phyloP scores from a whole-genome alignment of 2,888 invertebrate species.

The Panzeria rudis region DNA sequence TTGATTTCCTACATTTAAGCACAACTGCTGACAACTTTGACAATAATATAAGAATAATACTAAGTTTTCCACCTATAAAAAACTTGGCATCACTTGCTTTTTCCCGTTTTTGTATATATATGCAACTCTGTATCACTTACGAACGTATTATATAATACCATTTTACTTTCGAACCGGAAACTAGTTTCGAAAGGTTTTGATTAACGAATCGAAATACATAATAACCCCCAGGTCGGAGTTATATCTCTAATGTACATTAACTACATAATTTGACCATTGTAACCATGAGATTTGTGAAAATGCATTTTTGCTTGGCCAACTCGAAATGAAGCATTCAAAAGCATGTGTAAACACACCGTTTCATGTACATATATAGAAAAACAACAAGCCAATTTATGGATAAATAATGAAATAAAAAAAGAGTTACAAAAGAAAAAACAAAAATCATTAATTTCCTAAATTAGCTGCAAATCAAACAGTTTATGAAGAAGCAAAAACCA shows the following conservation, averaged over 20 bases:
- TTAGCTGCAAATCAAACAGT: constrained; percentile 53
- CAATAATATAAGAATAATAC: too few species aligned
- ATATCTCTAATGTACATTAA: neutral
- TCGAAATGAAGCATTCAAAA: constrained; percentile 42
- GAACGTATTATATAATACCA: too few species aligned
- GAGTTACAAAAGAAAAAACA: neutral
- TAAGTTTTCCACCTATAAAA: too few species aligned
- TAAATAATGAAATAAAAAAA: constrained; percentile 46
- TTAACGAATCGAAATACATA: too few species aligned
- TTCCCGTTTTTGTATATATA: too few species aligned
- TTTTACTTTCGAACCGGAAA: too few species aligned
- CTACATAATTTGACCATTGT: neutral
- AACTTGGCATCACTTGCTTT: too few species aligned
- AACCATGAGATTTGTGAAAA: constrained; percentile 19
- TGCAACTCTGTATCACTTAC: too few species aligned
- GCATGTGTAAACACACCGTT: neutral
- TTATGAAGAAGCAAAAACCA: neutral
- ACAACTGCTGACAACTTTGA: too few species aligned
- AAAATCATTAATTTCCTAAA: constrained; percentile 22
- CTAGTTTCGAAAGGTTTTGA: too few species aligned
- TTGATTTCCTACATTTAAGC: too few species aligned
- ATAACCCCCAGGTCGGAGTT: too few species aligned
- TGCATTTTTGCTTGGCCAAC: constrained; percentile 28
- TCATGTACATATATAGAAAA: constrained; percentile 29
- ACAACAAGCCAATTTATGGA: constrained; percentile 22